Evolutionary conservation across 2,797 vertebrate species (phyloP).

Genomic region (Meda fulgida): DNA sequence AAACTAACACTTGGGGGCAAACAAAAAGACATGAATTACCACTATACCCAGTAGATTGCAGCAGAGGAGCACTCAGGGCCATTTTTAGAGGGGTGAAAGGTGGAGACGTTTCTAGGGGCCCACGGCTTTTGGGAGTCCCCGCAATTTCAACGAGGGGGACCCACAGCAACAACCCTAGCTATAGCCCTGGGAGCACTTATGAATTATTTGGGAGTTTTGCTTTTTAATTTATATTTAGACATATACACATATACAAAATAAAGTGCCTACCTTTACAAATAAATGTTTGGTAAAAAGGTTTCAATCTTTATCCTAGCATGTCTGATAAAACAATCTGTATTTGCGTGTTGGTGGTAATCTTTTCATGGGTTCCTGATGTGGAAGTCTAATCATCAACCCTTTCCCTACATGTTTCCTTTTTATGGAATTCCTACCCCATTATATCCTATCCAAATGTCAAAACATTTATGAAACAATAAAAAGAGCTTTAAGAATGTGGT

Average conservation of each 20-base stretch:
- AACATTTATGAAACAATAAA: constrained; percentile 8
- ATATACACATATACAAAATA: not conserved
- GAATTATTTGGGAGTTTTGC: no score
- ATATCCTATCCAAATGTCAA: not conserved
- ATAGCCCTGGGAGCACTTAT: no score
- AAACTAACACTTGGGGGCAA: not conserved
- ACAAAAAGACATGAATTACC: not conserved
- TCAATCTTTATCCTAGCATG: not conserved
- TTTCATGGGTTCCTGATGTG: not conserved
- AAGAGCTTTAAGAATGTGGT: not conserved
- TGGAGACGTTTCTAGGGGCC: not conserved
- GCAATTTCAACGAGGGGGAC: not conserved
- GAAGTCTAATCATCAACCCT: not conserved
- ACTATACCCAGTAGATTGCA: not conserved
- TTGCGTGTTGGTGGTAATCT: not conserved
- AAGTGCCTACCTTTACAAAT: not conserved
- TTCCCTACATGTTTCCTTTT: not conserved
- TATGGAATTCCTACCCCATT: not conserved
- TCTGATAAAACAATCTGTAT: not conserved
- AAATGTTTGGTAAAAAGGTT: not conserved
- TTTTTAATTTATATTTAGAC: not conserved
- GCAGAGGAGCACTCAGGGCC: not conserved
- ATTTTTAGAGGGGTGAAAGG: not conserved
- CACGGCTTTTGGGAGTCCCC: rapidly evolving
- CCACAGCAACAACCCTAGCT: not conserved